Evolutionary conservation across 2,888 invertebrate genomes (phyloP).

Genomic region (Nephrocerus scutellatus): DNA sequence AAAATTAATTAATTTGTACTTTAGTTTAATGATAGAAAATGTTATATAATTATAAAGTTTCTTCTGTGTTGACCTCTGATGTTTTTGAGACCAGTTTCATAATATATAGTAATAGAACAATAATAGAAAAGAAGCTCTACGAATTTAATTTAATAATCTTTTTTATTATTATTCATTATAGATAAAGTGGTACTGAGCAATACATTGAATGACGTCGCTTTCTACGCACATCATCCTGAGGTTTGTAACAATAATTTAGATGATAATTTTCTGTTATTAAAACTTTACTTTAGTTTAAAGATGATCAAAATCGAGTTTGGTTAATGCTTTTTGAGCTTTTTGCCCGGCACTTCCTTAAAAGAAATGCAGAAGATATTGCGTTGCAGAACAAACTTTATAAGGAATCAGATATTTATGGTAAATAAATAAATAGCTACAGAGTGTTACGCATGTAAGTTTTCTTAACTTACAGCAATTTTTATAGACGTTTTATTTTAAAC

Average conservation of each 20-base stretch:
- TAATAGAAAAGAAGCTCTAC: too few species aligned
- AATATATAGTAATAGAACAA: too few species aligned
- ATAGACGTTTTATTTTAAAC: too few species aligned
- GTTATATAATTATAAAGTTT: too few species aligned
- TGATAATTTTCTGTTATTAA: neutral
- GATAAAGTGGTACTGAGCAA: constrained; percentile 50
- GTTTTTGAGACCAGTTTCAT: too few species aligned
- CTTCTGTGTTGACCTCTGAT: too few species aligned
- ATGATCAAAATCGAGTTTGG: constrained; percentile 49
- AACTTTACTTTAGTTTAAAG: constrained; percentile 27
- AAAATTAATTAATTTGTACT: too few species aligned
- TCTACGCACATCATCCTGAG: constrained; percentile 44
- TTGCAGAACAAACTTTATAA: constrained; percentile 33
- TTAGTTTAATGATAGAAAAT: too few species aligned
- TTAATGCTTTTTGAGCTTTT: constrained; percentile 53
- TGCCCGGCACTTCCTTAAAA: constrained; percentile 48
- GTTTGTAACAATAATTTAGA: constrained; percentile 22
- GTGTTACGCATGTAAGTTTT: neutral
- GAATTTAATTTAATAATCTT: constrained; percentile 10
- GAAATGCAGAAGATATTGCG: constrained; percentile 36
- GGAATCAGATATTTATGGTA: constrained; percentile 38
- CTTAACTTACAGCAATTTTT: too few species aligned
- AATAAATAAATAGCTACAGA: constrained; percentile 7
- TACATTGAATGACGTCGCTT: constrained; percentile 48
- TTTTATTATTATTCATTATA: constrained; percentile 27